Evolutionary conservation across 2,888 invertebrate genomes (phyloP), one percentile per base, ranked within the genome.

Genomic region (Pardosa pseudoannulata): DNA sequence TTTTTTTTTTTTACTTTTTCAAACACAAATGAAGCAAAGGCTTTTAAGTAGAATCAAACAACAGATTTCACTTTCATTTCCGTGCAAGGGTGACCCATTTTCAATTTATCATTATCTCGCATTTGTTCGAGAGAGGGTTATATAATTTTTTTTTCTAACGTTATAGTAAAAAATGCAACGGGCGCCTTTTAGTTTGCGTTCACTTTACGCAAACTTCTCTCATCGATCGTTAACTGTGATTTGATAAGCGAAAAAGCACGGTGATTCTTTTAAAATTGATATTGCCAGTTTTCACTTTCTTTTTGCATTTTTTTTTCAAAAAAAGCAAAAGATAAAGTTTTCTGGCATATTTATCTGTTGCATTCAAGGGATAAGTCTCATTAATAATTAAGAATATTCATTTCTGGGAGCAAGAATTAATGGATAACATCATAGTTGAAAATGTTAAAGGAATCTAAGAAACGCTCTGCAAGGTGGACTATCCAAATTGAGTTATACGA

Each of bases 41-140:
- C 36, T 62, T 79, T 56, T 62, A 46, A 64, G 46, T 27, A 28
- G 64, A 65, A 73, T 73, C 73, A 19, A 64, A 73, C 65, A 73
- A 65, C 72, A 80, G 73, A 71, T 65, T 71, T 67, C 28, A 31
- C 31, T 50, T 80, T 65, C 72, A 65, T 80, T 72, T 80, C 32
- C 62, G 39, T 64, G 29, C 29, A 29, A 72, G 32, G 27, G 65
- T 27, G 29, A 3, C 71, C 72, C 65, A 65, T 41, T 71, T 67
- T 80, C 72, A 79, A 79, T 79, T 79, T 72, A 73, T 80, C 79
- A 80, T 80, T 80, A 80, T 72, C 79, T 72, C 32, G 19, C 64
- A 19, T 65, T 50, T 67, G 31, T n/a, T 36, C 23, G 23, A 65
- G 27, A 50, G 68, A 56, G 7, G 50, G 68, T 19, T 41, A 29